Evolutionary conservation across 37 sponge, comb jelly and placozoan genomes (phyloP), one percentile per base, ranked within the genome.

Genomic region (Oscarella lobularis): DNA sequence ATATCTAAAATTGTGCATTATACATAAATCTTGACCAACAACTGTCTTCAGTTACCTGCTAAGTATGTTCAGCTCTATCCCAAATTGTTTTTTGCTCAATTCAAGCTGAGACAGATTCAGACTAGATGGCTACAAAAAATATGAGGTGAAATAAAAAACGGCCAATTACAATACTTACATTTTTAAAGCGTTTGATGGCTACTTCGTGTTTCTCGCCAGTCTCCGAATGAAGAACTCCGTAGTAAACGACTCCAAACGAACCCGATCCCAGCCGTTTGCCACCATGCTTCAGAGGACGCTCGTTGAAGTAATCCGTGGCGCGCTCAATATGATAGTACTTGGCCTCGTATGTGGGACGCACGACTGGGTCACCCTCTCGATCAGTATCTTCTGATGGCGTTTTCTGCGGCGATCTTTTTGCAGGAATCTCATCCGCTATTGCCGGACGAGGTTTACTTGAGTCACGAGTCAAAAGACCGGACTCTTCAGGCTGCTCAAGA

Each of bases 151-250:
- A 48, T 48, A 48, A 9, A 48, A 27, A 48, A 20, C 20, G 9
- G 14, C 14, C 9, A 20, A 27, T 48, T 48, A 20, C 9, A 48
- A 20, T 48, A 27, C 9, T 9, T 27, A 48, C 60, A 48, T 48
- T 48, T 48, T 48, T 48, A 48, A 48, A 48, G 60, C 60, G 60
- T 48, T 48, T 48, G 60, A 48, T 48, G 9, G 60, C 60, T 20
- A 48, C 60, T 48, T 48, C 60, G 60, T 27, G 20, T 20, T 48
- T 48, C 20, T 20, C 60, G 60, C 60, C 60, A 20, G 20, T 48
- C 20, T 48, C 60, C 60, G 60, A 48, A 20, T 48, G 60, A 27
- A 48, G 60, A 9, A 48, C 60, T 20, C 14, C 60, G 60, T 48
- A 20, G 60, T 48, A 48, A 20, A 48, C 60, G 60, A 20, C 20